Evolutionary conservation across 2,797 vertebrate genomes (phyloP).

Genomic region (Perodicticus potto): DNA sequence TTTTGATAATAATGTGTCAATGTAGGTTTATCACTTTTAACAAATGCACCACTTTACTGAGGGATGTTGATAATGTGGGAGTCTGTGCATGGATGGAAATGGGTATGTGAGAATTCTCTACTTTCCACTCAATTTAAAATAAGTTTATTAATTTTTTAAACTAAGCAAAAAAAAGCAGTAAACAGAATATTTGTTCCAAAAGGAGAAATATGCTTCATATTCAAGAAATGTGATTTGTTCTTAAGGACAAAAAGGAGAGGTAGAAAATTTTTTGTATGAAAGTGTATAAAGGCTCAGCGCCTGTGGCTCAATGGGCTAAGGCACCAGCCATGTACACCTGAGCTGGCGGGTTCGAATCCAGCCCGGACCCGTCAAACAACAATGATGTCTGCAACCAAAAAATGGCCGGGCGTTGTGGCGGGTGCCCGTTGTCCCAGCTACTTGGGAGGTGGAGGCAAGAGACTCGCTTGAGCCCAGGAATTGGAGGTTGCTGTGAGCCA

Average conservation of each 20-base stretch:
- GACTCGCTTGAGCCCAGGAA: no score
- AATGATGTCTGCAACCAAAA: no score
- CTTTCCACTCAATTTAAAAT: background rate
- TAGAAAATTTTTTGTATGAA: background rate
- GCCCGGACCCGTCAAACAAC: no score
- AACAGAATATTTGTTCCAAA: conserved; percentile 18
- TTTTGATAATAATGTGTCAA: background rate
- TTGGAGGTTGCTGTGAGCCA: no score
- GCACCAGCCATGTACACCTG: no score
- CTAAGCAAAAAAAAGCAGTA: background rate
- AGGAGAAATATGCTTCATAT: background rate
- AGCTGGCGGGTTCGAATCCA: no score
- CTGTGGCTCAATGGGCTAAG: no score
- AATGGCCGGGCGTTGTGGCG: no score
- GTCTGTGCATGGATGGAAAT: background rate
- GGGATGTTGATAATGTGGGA: background rate
- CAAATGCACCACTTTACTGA: background rate
- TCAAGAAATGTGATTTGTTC: conserved; percentile 32
- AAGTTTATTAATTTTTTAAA: background rate
- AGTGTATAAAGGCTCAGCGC: conserved; percentile 2
- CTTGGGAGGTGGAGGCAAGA: no score
- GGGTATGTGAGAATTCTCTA: background rate
- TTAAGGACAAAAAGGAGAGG: background rate
- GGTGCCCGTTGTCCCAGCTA: no score
- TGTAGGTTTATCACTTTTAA: background rate